Evolutionary conservation across 2,888 invertebrate species (phyloP), one percentile per base, ranked within the genome.

Genomic region (Nomada ruficornis): DNA sequence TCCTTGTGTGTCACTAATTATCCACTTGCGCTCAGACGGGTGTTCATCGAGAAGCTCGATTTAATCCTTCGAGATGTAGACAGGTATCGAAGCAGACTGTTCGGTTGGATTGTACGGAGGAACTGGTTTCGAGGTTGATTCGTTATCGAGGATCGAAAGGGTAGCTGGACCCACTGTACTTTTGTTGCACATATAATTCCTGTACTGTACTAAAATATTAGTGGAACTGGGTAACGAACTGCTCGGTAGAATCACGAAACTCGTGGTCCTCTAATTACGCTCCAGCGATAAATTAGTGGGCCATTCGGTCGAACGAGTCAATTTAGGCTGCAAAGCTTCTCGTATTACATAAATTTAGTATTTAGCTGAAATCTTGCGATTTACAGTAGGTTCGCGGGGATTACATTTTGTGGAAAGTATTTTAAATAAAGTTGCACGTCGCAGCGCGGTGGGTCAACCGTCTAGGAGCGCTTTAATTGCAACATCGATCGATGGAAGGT

Each of bases 1-100:
- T 26, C 62, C 63, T 20, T 52, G 77, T 9, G 52, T 36, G 23
- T 36, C 42, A 55, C 71, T 80, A 78, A 80, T 80, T 71, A 62
- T 77, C 65, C 54, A 67, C 42, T 77, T 42, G 54, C 71, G 18
- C 52, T 65, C 71, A 60, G 59, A 77, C 71, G 54, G 20, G 18
- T 10, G 20, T 54, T n/a, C 54, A 10, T 7, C 54, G 54, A 20
- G 50, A n/a, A 54, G 54, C 36, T 36, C 36, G 36, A 36, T 36
- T 36, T 36, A 36, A 36, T 36, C 36, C 36, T 36, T 7, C 36
- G 36, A 36, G 36, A 36, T 7, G 36, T 36, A 36, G 36, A 36
- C 36, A 36, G 36, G 36, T 36, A 36, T 36, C 36, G 36, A 7
- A 7, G 36, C 36, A 1, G 36, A 36, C 7, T 7, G 7, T 36